Evolutionary conservation across 2,888 invertebrate genomes (phyloP).

Genomic region (Tipula unca): DNA sequence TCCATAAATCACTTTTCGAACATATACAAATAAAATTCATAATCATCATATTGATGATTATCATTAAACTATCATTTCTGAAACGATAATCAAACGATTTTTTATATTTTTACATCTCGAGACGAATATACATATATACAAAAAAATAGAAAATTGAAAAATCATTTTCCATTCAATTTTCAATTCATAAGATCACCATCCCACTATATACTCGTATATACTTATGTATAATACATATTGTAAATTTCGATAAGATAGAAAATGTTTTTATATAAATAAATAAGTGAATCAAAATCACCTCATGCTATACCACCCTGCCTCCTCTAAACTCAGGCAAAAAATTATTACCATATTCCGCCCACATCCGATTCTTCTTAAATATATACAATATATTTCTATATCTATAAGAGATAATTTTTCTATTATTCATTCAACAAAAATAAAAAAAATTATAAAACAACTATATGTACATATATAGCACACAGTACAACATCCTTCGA

Average conservation of each 20-base stretch:
- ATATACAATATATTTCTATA: not conserved
- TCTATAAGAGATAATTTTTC: not conserved
- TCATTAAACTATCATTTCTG: not conserved
- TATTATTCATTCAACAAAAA: not conserved
- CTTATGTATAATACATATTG: too few relatives aligned
- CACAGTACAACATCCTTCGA: not conserved
- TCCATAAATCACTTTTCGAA: not conserved
- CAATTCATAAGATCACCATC: not conserved
- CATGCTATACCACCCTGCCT: not conserved
- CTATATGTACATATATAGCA: not conserved
- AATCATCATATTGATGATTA: not conserved
- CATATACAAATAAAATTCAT: not conserved
- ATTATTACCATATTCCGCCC: not conserved
- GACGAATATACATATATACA: not conserved
- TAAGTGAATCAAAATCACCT: not conserved
- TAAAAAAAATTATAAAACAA: not conserved
- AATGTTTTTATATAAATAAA: not conserved
- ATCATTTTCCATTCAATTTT: constrained; percentile 8
- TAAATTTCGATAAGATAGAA: not conserved
- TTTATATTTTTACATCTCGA: not conserved
- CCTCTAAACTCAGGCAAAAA: not conserved
- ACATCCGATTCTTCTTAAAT: not conserved
- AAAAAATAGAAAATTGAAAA: not conserved
- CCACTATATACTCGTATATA: too few relatives aligned
- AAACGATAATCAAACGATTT: not conserved